Percentiles rank a stretch among this genome's conserved stretches.
phyloP scores from a whole-genome alignment of 1,140 invertebrate genomes.

The Drosophila ficusphila region DNA sequence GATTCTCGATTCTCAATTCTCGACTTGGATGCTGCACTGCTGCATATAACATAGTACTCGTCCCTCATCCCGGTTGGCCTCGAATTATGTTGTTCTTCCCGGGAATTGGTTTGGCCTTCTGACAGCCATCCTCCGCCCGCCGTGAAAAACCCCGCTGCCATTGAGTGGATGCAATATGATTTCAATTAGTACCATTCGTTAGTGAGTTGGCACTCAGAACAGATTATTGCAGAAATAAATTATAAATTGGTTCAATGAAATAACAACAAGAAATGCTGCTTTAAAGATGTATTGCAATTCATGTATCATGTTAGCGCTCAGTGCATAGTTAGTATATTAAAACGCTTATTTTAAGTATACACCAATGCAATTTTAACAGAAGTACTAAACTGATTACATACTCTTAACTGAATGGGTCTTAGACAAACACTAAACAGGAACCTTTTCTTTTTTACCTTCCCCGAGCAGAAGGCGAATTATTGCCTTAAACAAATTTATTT shows the following conservation, averaged over 20 bases:
- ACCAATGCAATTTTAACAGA: too few relatives aligned
- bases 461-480: constrained; percentile 57
- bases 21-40: constrained; percentile 36
- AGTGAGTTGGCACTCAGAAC: constrained; percentile 10
- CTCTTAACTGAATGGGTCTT: neutral
- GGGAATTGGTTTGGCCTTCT: constrained; percentile 52
- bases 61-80: constrained; percentile 23
- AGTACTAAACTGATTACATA: neutral
- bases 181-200: constrained; percentile 66
- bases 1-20: constrained; percentile 29
- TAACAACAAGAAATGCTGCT: neutral
- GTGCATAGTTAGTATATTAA: neutral
- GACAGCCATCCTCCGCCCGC: constrained; percentile 9
- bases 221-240: constrained; percentile 5
- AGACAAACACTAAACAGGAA: constrained; percentile 4
- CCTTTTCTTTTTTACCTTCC: neutral
- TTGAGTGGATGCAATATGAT: constrained; percentile 35
- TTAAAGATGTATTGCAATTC: neutral
- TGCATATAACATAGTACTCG: constrained; percentile 24
- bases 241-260: constrained; percentile 4
- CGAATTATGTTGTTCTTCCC: constrained; percentile 70
- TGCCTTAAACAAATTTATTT: constrained; percentile 80
- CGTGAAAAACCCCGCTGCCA: neutral
- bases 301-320: neutral
- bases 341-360: too few relatives aligned